Evolutionary conservation across 2,797 vertebrate species (phyloP), one percentile per base, ranked within the genome.

Genomic region (Poeciliopsis infans): DNA sequence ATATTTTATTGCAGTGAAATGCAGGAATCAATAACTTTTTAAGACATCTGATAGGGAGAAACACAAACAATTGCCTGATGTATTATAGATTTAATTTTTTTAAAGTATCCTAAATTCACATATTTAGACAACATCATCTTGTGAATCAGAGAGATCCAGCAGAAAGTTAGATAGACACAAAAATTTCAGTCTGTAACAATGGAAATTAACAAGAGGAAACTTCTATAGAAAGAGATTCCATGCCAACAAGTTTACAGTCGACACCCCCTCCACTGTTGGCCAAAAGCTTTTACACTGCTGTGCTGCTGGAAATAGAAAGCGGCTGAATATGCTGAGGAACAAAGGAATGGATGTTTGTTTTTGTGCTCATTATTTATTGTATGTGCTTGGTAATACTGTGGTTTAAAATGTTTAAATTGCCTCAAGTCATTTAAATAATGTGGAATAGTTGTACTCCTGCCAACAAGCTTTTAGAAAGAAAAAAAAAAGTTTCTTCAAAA

Each of bases 211-310:
- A 66, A 31, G 16, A 66, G 61, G 33, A 66, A 66, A 66, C 36
- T 33, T 49, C 45, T 47, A 47, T 15, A 33, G 6, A 79, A 82
- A 92, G 91, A 89, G 80, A 83, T 88, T 79, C 79, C 91, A 83
- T 57, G 28, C 59, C 31, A 61, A 33, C 59, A 33, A 61, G 82
- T 55, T 85, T 91, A 91, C 79, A 87, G 83, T 78, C 1, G 80
- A 78, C 81, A 79, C 80, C 92, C 80, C 75, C 81, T 82, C 79
- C 83, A 88, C 85, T 81, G 75, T 36, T 81, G 61, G 79, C 91
- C 87, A 89, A 87, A 84, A 82, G 82, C 86, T 91, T 80, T 82
- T 85, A 88, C 75, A 90, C 77, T 72, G 47, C 39, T 64, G 45
- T 55, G 69, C 74, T 79, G 76, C 49, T 73, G 51, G 66, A 51